Percentiles rank a stretch among this genome's conserved stretches.
Conservation (phyloP, 2,797 vertebrate species). For the Rhinophrynus dorsalis region DNA sequence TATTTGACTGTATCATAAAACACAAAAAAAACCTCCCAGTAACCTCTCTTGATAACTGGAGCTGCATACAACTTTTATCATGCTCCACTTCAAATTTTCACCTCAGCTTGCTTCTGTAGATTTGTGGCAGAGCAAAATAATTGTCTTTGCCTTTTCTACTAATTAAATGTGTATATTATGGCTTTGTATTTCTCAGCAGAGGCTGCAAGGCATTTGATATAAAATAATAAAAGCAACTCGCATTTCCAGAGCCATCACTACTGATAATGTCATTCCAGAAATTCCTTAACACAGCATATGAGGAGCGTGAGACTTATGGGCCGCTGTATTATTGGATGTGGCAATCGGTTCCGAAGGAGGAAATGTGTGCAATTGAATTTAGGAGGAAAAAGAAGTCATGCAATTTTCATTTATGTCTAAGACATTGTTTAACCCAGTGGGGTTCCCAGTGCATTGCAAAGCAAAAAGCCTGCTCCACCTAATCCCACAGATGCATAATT, state of each 20-base stretch:
- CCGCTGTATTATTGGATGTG: conserved; percentile 16
- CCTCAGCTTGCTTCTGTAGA: not conserved
- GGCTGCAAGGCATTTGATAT: not conserved
- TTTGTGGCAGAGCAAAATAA: not conserved
- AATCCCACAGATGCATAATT: no score
- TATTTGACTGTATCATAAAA: no score
- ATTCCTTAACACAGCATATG: not conserved
- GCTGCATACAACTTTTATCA: no score
- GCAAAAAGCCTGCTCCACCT: no score
- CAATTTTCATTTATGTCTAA: conserved; percentile 12
- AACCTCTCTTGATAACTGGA: no score
- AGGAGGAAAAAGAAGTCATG: conserved; percentile 20
- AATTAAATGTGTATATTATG: not conserved
- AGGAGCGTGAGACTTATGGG: conserved; percentile 6
- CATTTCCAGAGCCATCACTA: not conserved
- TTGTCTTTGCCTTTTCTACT: not conserved
- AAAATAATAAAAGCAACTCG: conserved; percentile 15
- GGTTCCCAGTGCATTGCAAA: no score
- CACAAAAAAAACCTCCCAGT: no score
- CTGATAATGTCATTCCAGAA: not conserved
- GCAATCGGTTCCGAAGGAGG: not conserved
- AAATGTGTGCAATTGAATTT: conserved; percentile 41
- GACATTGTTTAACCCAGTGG: no score
- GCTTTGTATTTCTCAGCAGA: not conserved
- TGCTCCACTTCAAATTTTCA: not conserved